Conservation (phyloP, 1,140 invertebrate genomes). For the Homalodisca vitripennis region DNA sequence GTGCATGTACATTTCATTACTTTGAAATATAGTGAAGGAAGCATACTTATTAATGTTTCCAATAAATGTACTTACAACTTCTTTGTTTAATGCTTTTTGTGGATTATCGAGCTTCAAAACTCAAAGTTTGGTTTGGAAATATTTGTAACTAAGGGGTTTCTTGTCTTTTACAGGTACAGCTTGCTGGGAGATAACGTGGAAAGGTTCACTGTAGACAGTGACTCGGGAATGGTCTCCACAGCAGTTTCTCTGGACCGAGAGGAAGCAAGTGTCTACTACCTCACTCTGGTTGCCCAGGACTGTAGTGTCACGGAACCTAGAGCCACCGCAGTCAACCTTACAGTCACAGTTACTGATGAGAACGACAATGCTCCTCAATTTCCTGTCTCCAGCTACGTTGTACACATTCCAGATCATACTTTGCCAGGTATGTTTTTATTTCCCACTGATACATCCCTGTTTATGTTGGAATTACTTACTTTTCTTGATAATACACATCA, state of each 20-base stretch:
- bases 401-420: slow-evolving; percentile 77
- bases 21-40: no score
- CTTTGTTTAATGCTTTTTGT: no score
- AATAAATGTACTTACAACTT: no score
- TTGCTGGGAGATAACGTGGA: slow-evolving; percentile 76
- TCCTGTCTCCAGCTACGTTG: slow-evolving; percentile 65
- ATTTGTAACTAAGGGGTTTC: no score
- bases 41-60: no score
- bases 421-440: slow-evolving; percentile 62
- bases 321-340: slow-evolving; percentile 77
- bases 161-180: slow-evolving; percentile 59
- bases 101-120: no score
- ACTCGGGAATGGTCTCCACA: slow-evolving; percentile 74
- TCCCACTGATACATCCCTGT: no score
- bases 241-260: slow-evolving; percentile 74
- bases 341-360: slow-evolving; percentile 73
- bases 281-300: slow-evolving; percentile 84
- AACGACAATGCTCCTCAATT: slow-evolving; percentile 89
- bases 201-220: slow-evolving; percentile 70
- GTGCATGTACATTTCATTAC: no score
- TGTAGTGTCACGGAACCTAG: slow-evolving; percentile 78
- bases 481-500: no score
- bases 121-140: no score
- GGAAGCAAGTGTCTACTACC: slow-evolving; percentile 67
- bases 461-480: no score